Base-by-base conservation (phyloP, 2,113 vertebrate genomes). In the Peromyscus leucopus region DNA sequence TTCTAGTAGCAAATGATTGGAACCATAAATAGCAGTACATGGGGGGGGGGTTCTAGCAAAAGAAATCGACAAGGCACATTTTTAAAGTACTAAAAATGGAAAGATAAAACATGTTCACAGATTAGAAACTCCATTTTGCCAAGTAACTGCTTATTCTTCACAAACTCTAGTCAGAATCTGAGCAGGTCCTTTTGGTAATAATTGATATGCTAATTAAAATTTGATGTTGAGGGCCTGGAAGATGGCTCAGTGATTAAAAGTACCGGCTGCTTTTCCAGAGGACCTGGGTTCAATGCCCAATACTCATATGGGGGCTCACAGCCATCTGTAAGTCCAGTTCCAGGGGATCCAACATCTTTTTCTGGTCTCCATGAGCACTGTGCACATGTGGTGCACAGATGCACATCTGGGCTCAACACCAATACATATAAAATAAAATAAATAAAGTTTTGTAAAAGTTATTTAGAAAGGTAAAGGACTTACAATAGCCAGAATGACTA, bases 161-260 rank as follows among this genome's bases (percentile, higher is more conserved):
- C 28, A 90, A 90, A 75, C 2, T 39, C 12, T 55, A 46, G 55
- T 85, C 39, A 96, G 84, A 95, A 93, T 83, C 21, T 19, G 19
- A 94, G 78, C 5, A 82, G 69, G 26, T 48, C 71, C 31, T 71
- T 89, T 93, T 61, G 36, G 9, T 16, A 55, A 28, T 71, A 80
- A 69, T 15, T 85, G 22, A 89, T 85, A 75, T 89, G 26, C 26
- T 82, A 74, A 89, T 76, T 88, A 51, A 75, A 83, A 90, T 57
- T 91, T 76, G 75, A n/a, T 72, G 13, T 72, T 76, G 5, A 55
- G 36, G 36, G 33, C 11, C 21, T 82, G 10, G 11, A 36, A 82
- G 79, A 59, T 59, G 21, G 79, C 21, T 59, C 21, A 12, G 11
- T 82, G 33, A 10, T 24, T 82, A 82, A n/a, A 11, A 82, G 5